These are phyloP conservation scores for Manis crassicaudata DNA, from an alignment of 2,797 vertebrate genomes.

Conservation along the genomic window DNA sequence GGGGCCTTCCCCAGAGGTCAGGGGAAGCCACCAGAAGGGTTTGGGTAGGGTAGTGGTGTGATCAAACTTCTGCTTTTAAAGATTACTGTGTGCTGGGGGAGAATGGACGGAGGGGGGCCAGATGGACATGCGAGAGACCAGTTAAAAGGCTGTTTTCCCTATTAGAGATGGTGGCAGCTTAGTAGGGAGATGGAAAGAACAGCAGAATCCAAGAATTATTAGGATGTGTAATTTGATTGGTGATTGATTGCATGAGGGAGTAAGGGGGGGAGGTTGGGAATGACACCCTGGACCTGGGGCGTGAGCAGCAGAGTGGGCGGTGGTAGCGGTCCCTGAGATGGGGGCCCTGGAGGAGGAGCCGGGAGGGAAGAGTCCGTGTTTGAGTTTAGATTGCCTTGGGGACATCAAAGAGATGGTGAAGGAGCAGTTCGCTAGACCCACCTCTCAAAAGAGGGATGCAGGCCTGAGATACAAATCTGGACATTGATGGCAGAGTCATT, in stretches of 20 bases:
- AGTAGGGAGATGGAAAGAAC: not conserved
- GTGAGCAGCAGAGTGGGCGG: not conserved
- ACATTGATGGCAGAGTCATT: not conserved
- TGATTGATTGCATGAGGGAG: not conserved
- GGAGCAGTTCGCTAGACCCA: not conserved
- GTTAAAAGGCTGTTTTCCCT: not conserved
- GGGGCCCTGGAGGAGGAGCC: not conserved
- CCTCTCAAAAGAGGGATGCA: not conserved
- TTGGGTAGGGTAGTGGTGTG: not conserved
- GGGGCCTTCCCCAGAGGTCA: not conserved
- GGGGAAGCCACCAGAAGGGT: not conserved
- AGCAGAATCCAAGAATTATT: rapidly evolving
- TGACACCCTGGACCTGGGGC: not conserved
- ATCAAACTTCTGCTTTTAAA: not conserved
- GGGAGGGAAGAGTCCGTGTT: not conserved
- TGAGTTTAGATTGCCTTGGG: not conserved
- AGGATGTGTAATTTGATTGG: not conserved
- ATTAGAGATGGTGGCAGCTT: not conserved
- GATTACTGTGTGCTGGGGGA: not conserved
- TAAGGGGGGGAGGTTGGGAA: not conserved
- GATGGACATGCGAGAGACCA: not conserved
- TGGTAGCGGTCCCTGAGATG: not conserved
- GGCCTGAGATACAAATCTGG: not conserved
- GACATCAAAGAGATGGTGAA: not conserved
- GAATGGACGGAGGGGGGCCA: not conserved